Base-by-base conservation (phyloP, 2,113 vertebrate species). In the Epinephelus fuscoguttatus region DNA sequence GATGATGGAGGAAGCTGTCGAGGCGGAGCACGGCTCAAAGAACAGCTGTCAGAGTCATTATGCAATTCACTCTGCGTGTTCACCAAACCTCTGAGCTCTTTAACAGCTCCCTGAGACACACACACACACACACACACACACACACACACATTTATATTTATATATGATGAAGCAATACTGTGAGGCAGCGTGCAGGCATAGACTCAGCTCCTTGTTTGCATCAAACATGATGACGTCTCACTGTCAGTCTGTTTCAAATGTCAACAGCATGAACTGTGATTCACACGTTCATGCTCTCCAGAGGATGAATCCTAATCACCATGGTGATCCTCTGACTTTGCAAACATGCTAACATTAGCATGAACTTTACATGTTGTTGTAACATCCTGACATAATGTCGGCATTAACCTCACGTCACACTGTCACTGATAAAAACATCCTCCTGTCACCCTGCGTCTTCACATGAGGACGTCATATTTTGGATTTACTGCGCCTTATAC, bases 11-110 rank as follows among this genome's bases (percentile, higher is more conserved):
- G 66, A 72, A 30, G 33, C 75, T 40, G 59, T 37, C 0, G 18
- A 61, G 53, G 80, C 23, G 19, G 42, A 64, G 73, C 21, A 6
- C 13, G 19, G 52, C 60, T 70, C 18, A 80, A 23, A n/a, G 6
- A 81, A 27, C 75, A 80, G 64, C 80, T 71, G 75, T 72, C 50
- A 57, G 62, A 74, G n/a, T 27, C 70, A 55, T 73, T 40, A 37
- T 42, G 37, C 15, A 42, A n/a, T 10, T 59, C n/a, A 70, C 14
- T 12, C 30, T 23, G 55, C 17, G 21, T 13, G 68, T 40, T 71
- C 63, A n/a, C 57, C 10, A 37, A 53, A 30, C 13, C 56, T 37
- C 30, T 27, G 57, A 57, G 64, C 64, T 76, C 60, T 71, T 42
- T 33, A 12, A 7, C 27, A 0, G 40, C 47, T 68, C 55, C 11